These are phyloP conservation scores for Branchipolynoe longqiensis DNA, from an alignment of 2,888 invertebrate species.

Conservation along the genomic window DNA sequence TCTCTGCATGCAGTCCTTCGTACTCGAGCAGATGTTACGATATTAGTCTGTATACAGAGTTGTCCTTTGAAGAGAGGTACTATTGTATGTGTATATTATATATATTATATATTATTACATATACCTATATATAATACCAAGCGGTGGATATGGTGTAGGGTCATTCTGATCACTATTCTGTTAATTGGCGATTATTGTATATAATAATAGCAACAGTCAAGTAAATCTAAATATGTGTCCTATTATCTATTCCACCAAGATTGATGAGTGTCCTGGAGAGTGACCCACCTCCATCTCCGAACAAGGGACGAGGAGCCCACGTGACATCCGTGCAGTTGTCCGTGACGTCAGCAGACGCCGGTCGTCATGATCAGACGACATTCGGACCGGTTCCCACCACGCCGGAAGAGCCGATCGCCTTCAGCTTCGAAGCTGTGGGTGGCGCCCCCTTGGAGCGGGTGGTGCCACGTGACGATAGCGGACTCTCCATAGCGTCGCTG, in stretches of 20 bases:
- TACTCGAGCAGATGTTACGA: too few relatives aligned
- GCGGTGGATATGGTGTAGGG: too few relatives aligned
- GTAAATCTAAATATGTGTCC: too few relatives aligned
- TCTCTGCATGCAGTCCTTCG: too few relatives aligned
- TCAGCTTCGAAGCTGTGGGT: constrained; percentile 13
- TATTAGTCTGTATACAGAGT: too few relatives aligned
- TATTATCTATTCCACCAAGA: background rate
- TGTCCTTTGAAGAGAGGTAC: too few relatives aligned
- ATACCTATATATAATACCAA: too few relatives aligned
- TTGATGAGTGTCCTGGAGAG: constrained; percentile 49
- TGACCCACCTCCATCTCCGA: constrained; percentile 26
- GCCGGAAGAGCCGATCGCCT: background rate
- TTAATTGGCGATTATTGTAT: too few relatives aligned
- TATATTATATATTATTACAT: too few relatives aligned
- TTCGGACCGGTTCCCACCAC: background rate
- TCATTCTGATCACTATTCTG: too few relatives aligned
- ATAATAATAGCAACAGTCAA: too few relatives aligned
- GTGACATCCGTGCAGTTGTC: constrained; percentile 50
- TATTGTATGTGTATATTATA: too few relatives aligned
- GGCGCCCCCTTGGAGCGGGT: background rate
- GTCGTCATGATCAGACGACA: constrained; percentile 15
- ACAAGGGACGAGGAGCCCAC: constrained; percentile 3
- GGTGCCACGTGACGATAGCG: constrained; percentile 40
- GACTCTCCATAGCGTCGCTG: constrained; percentile 30
- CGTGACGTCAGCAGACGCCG: constrained; percentile 7